Percentiles rank a stretch among this genome's conserved stretches.
phyloP scores from a whole-genome alignment of 2,113 vertebrate genomes.

The Sminthopsis crassicaudata region DNA sequence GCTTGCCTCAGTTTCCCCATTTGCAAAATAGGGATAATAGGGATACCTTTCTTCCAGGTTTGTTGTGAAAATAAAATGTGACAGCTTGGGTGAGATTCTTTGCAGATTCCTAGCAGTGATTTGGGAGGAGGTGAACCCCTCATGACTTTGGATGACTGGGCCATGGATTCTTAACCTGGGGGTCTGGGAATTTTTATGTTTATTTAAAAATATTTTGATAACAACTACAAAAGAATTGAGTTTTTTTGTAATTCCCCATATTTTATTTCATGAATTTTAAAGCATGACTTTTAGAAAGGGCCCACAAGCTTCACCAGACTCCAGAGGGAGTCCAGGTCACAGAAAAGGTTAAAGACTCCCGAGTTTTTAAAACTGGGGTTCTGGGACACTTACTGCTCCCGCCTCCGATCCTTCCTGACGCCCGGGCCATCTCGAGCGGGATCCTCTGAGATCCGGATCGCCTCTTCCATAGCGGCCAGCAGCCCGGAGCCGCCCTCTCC shows the following conservation, averaged over 20 bases:
- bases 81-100: neutral
- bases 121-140: neutral
- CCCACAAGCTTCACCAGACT: neutral
- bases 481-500: conserved; percentile 94
- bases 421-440: conserved; percentile 94
- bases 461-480: conserved; percentile 93
- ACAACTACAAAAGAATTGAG: neutral
- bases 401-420: conserved; percentile 92
- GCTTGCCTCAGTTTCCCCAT: neutral
- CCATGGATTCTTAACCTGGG: neutral
- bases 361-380: neutral
- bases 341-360: neutral
- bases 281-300: neutral
- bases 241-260: neutral
- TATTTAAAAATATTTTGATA: neutral
- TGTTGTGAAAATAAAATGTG: neutral
- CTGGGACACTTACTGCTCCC: conserved; percentile 76
- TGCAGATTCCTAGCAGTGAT: neutral
- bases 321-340: neutral
- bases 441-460: conserved; percentile 95
- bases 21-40: neutral
- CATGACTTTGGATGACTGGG: neutral
- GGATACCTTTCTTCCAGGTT: neutral
- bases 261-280: neutral
- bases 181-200: neutral